phyloP scores from a whole-genome alignment of 2,888 invertebrate species.

The Diaperis boleti region DNA sequence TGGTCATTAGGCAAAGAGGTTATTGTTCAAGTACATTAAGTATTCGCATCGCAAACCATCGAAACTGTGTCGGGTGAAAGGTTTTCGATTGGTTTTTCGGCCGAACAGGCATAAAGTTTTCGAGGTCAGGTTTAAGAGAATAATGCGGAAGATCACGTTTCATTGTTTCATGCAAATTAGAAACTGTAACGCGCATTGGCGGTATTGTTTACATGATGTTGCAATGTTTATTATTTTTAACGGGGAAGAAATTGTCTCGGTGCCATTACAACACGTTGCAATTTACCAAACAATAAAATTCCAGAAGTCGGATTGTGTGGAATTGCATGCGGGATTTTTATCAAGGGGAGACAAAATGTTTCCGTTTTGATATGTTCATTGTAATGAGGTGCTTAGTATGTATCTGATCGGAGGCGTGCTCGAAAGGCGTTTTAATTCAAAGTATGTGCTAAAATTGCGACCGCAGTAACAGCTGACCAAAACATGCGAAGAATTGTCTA shows the following conservation, averaged over 20 bases:
- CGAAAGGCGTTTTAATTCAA: no score
- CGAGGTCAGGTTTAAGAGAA: neutral
- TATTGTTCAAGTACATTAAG: conserved; percentile 24
- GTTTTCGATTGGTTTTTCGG: conserved; percentile 7
- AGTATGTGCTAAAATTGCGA: neutral
- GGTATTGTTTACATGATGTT: conserved; percentile 17
- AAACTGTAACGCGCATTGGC: conserved; percentile 21
- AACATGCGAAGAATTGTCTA: neutral
- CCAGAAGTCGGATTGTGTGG: neutral
- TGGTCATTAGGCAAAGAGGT: conserved; percentile 35
- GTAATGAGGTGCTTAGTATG: neutral
- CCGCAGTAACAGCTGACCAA: neutral
- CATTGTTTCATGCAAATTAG: conserved; percentile 26
- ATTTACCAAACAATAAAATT: conserved; percentile 19
- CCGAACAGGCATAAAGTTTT: neutral
- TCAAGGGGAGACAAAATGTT: neutral
- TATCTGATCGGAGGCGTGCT: neutral
- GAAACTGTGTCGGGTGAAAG: conserved; percentile 26
- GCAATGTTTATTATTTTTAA: conserved; percentile 32
- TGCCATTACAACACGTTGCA: conserved; percentile 7
- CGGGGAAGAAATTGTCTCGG: conserved; percentile 2
- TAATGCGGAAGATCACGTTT: neutral
- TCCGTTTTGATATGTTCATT: neutral
- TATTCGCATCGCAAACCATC: conserved; percentile 12
- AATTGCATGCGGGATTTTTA: neutral